These are phyloP conservation scores for Kryptolebias marmoratus DNA, from an alignment of 2,113 vertebrate species.

Conservation along the genomic window DNA sequence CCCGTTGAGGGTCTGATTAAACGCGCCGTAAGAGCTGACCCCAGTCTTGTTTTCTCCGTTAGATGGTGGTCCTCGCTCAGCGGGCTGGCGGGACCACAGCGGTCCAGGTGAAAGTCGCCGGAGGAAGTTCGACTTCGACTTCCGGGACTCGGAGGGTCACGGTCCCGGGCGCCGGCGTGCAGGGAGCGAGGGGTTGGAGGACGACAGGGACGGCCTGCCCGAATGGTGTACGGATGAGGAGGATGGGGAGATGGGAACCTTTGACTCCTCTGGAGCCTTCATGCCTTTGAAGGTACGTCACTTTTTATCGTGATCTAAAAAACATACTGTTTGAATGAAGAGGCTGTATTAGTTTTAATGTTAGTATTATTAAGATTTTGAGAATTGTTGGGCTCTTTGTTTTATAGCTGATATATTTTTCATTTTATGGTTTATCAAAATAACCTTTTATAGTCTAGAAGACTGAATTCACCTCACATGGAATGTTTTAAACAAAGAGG, in stretches of 20 bases:
- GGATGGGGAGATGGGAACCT: constrained; percentile 92
- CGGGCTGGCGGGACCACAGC: constrained; percentile 89
- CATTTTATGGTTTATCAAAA: too few species aligned
- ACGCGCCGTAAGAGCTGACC: background rate
- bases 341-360: too few species aligned
- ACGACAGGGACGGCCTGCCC: constrained; percentile 88
- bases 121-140: constrained; percentile 90
- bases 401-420: too few species aligned
- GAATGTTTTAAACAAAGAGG: too few species aligned
- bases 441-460: too few species aligned
- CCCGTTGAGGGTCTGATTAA: background rate
- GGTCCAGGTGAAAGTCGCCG: constrained; percentile 80
- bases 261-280: constrained; percentile 92
- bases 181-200: constrained; percentile 85
- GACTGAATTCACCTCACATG: too few species aligned
- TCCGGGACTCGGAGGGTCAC: constrained; percentile 80
- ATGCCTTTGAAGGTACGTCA: constrained; percentile 86
- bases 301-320: too few species aligned
- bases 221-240: constrained; percentile 94
- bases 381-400: too few species aligned
- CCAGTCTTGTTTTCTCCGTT: background rate
- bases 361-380: too few species aligned
- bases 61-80: constrained; percentile 90
- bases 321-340: too few species aligned
- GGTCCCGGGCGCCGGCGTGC: constrained; percentile 78